Percentiles rank a stretch among this genome's conserved stretches.
phyloP scores from a whole-genome alignment of 2,797 vertebrate species.

The Sitta carolinensis region DNA sequence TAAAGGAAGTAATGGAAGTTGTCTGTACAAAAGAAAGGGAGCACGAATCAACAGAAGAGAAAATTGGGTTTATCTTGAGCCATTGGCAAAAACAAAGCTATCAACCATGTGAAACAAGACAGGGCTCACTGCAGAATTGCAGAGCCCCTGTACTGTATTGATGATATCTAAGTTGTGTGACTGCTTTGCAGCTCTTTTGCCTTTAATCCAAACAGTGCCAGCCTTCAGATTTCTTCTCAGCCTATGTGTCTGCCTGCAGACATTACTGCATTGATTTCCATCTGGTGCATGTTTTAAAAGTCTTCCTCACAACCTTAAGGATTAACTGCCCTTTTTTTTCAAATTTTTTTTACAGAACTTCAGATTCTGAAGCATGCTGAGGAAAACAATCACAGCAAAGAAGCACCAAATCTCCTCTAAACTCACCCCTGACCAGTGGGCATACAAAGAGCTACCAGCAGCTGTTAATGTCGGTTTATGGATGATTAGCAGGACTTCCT shows the following conservation, averaged over 20 bases:
- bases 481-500: conserved; percentile 64
- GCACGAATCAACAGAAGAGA: conserved; percentile 30
- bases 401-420: conserved; percentile 30
- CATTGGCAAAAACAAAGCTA: not conserved
- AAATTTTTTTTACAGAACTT: not conserved
- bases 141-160: not conserved
- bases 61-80: conserved; percentile 32
- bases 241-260: not conserved
- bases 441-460: conserved; percentile 41
- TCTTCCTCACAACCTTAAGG: not conserved
- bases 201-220: not conserved
- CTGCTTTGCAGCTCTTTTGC: not conserved
- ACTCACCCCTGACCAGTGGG: not conserved
- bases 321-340: not conserved
- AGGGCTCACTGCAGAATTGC: not conserved
- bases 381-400: conserved; percentile 51
- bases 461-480: conserved; percentile 45
- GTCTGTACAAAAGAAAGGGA: conserved; percentile 8
- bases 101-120: not conserved
- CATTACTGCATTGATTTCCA: conserved; percentile 38
- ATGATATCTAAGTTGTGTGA: not conserved
- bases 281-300: conserved; percentile 16
- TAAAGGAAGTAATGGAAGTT: conserved; percentile 41
- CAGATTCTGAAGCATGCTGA: not conserved
- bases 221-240: not conserved